Conservation (phyloP, 2,888 invertebrate genomes). For the Archips xylosteana region DNA sequence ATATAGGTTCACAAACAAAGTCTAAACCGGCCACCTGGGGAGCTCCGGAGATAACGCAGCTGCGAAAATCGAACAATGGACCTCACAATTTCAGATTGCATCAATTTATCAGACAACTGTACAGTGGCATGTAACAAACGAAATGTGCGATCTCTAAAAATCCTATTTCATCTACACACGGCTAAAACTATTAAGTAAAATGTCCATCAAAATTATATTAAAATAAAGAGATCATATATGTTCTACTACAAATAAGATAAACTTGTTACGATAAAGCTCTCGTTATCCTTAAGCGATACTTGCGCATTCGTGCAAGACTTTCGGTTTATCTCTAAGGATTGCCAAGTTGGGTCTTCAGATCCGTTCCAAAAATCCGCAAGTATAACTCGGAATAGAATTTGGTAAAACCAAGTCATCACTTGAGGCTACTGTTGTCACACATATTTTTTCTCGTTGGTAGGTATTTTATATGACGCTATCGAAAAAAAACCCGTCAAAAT, state of each 20-base stretch:
- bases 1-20: not conserved
- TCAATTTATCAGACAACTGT: constrained; percentile 60
- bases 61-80: constrained; percentile 45
- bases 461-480: not conserved
- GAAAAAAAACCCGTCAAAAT: not conserved
- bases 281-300: constrained; percentile 68
- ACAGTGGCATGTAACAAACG: constrained; percentile 61
- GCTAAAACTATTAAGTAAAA: constrained; percentile 84
- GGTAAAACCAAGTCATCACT: constrained; percentile 55
- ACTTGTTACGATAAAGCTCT: constrained; percentile 80
- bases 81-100: constrained; percentile 68
- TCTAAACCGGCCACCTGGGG: constrained; percentile 19
- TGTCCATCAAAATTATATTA: constrained; percentile 83
- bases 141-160: constrained; percentile 66
- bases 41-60: constrained; percentile 12
- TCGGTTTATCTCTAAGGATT: not conserved
- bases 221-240: constrained; percentile 83
- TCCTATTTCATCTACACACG: constrained; percentile 72
- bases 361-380: constrained; percentile 49
- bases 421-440: constrained; percentile 19
- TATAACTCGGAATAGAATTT: constrained; percentile 56
- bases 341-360: not conserved
- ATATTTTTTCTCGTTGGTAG: not conserved
- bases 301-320: constrained; percentile 49
- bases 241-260: constrained; percentile 80